Evolutionary conservation across 2,888 invertebrate genomes (phyloP), one percentile per base, ranked within the genome.

Genomic region (Eupithecia subumbrata): DNA sequence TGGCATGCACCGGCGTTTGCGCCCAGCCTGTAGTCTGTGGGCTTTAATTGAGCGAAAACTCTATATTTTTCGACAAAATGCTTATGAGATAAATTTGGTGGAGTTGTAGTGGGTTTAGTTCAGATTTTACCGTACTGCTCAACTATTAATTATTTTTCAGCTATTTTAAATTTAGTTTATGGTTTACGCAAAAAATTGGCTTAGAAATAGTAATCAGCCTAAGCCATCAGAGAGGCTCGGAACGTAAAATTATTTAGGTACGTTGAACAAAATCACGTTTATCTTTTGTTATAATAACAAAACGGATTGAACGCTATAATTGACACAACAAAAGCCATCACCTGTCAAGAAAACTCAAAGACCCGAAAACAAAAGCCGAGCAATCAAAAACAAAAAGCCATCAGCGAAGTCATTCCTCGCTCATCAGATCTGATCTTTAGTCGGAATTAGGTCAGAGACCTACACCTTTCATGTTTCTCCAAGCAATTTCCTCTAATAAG

Each of bases 401-500:
- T 86, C 82, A 84, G 77, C 79, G 73, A 82, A 83, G 82, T 84
- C 76, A 85, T 84, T 83, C 84, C 80, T 69, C 79, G 75, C 78
- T 77, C 79, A 76, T 78, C 82, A 83, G 76, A 76, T 78, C 82
- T 83, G 76, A 82, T 81, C 81, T 79, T 76, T 77, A 82, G 83
- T 75, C 78, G 81, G 83, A 89, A 89, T 87, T 85, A 88, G 90
- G 88, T 88, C 88, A 89, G 86, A 83, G 84, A 81, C 71, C 75
- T 78, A 77, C 79, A 84, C 83, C 88, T 87, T 89, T 88, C 89
- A 88, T 88, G 90, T 89, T 88, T 82, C 85, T 88, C 82, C 80
- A 85, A 86, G 88, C 89, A 90, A 91, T 92, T 91, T 89, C 87
- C 87, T 83, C 84, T 88, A 90, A 89, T 89, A 90, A 88, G 87